phyloP scores from a whole-genome alignment of 53 echinoderm and acorn worm genomes.

The Apostichopus leukothele region DNA sequence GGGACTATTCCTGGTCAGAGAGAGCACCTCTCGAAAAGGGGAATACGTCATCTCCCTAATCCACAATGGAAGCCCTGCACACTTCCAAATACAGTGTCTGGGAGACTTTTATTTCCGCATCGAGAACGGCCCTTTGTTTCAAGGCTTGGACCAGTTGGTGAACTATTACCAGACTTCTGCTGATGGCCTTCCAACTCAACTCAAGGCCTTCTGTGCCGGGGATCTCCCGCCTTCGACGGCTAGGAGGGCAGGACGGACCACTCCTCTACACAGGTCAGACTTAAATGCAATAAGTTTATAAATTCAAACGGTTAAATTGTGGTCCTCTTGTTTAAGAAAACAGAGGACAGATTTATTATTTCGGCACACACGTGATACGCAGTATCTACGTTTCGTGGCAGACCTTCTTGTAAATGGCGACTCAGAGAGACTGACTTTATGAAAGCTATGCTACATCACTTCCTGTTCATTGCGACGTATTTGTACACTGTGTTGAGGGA shows the following conservation, averaged over 20 bases:
- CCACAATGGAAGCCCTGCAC: conserved; percentile 75
- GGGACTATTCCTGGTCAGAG: conserved; percentile 83
- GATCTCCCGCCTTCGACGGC: conserved; percentile 73
- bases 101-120: conserved; percentile 91
- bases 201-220: conserved; percentile 79
- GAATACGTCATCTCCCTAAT: conserved; percentile 93
- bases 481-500: too few species aligned
- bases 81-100: conserved; percentile 93
- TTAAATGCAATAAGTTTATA: too few species aligned
- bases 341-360: too few species aligned
- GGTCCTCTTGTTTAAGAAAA: too few species aligned
- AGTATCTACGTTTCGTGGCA: too few species aligned
- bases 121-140: conserved; percentile 89
- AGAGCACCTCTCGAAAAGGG: conserved; percentile 81
- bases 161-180: conserved; percentile 78
- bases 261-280: conserved; percentile 85
- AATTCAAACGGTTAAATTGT: too few species aligned
- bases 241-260: conserved; percentile 80
- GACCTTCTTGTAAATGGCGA: too few species aligned
- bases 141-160: conserved; percentile 84
- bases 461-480: too few species aligned
- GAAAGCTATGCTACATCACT: too few species aligned
- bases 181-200: conserved; percentile 86
- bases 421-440: too few species aligned
- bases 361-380: too few species aligned